Percentiles rank a stretch among this genome's conserved stretches.
Evolutionary conservation across 2,797 vertebrate species (phyloP).

Genomic region (Acrossocheilus wenchowensis): DNA sequence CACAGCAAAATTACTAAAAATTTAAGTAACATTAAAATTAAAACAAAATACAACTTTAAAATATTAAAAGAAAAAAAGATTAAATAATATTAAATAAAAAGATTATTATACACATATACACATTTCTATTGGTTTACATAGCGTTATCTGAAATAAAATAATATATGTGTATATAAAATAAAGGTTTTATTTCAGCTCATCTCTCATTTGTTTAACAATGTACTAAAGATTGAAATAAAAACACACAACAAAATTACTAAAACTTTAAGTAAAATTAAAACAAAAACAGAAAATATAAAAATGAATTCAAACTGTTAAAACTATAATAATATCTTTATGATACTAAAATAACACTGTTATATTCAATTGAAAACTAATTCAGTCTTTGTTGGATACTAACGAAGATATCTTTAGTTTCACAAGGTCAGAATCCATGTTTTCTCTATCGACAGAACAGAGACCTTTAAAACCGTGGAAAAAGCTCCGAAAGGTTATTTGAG

Average conservation of each 20-base stretch:
- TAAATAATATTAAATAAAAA: no score
- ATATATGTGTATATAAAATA: not conserved
- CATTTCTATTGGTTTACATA: no score
- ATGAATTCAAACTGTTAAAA: no score
- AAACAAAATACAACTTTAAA: not conserved
- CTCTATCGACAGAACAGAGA: not conserved
- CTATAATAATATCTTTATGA: no score
- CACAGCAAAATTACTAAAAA: not conserved
- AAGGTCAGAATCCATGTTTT: not conserved
- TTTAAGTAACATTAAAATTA: not conserved
- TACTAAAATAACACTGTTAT: no score
- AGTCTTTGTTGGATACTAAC: no score
- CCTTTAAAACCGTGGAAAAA: not conserved
- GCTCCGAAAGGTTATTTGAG: not conserved
- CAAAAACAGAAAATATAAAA: no score
- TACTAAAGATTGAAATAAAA: not conserved
- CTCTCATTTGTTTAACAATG: not conserved
- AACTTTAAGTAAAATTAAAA: no score
- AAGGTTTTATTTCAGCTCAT: not conserved
- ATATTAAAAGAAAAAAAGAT: not conserved
- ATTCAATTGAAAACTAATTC: no score
- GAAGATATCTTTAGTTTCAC: not conserved
- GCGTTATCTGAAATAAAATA: not conserved
- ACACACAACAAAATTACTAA: not conserved
- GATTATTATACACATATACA: no score